A percentile compares a stretch with the other conserved stretches of the same genome.
These are phyloP conservation scores for Eilema depressum DNA, from an alignment of 2,888 invertebrate species.

Conservation along the genomic window DNA sequence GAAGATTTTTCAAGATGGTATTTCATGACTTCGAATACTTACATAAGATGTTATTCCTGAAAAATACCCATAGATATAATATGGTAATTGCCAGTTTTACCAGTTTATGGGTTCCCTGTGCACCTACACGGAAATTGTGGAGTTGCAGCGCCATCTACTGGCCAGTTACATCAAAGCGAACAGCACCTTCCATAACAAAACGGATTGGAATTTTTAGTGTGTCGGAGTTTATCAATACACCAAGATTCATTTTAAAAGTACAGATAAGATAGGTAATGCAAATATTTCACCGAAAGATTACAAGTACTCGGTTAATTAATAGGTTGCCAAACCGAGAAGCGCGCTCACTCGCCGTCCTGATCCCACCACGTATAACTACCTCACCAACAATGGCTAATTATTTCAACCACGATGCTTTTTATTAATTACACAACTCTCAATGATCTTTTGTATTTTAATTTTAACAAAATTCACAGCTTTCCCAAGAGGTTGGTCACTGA, in stretches of 20 bases:
- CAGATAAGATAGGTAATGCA: constrained; percentile 48
- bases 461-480: constrained; percentile 77
- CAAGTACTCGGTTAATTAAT: constrained; percentile 51
- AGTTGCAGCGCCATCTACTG: not conserved
- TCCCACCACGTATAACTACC: constrained; percentile 28
- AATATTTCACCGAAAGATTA: constrained; percentile 49
- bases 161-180: not conserved
- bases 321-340: constrained; percentile 46
- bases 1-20: too few species aligned
- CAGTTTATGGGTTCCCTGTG: too few species aligned
- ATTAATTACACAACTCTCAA: constrained; percentile 72
- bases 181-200: not conserved
- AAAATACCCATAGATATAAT: too few species aligned
- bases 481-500: constrained; percentile 60
- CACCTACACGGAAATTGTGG: too few species aligned
- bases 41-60: too few species aligned
- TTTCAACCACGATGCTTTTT: constrained; percentile 74
- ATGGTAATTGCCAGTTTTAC: too few species aligned
- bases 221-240: constrained; percentile 1
- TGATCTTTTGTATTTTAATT: constrained; percentile 81
- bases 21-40: too few species aligned
- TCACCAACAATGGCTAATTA: constrained; percentile 78
- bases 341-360: constrained; percentile 25
- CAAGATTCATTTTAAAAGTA: constrained; percentile 36
- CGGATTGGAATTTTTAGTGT: not conserved